These are phyloP conservation scores for Notarius lentiginosus DNA, from an alignment of 2,113 vertebrate genomes.

Conservation along the genomic window DNA sequence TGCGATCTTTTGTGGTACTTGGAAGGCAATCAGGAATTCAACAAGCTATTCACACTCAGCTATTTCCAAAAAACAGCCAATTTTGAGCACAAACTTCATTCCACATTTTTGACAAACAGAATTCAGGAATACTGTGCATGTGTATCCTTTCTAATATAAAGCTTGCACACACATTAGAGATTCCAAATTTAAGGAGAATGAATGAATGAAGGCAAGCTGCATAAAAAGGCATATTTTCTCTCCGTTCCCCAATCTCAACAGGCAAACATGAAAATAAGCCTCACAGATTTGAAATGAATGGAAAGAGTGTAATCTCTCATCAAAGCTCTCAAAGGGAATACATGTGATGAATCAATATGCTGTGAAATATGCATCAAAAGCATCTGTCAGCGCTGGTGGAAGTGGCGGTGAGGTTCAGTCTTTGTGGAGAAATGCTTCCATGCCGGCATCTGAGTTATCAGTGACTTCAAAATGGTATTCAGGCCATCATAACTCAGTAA, in stretches of 20 bases:
- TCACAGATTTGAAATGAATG: not conserved
- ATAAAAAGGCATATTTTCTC: not conserved
- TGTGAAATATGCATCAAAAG: constrained; percentile 21
- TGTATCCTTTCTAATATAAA: not conserved
- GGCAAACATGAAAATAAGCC: not conserved
- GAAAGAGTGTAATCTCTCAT: constrained; percentile 27
- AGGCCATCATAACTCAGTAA: not conserved
- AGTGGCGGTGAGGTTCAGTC: not conserved
- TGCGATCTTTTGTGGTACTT: not conserved
- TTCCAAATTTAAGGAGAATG: not conserved
- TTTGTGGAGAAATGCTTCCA: not conserved
- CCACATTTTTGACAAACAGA: not conserved
- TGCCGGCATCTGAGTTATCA: not conserved
- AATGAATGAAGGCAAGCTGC: not conserved
- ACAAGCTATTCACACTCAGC: not conserved
- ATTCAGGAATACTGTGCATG: not conserved
- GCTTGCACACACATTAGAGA: not conserved
- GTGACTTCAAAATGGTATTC: constrained; percentile 9
- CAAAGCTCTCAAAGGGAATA: constrained; percentile 24
- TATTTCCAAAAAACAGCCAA: not conserved
- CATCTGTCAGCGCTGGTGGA: constrained; percentile 4
- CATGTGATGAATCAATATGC: constrained; percentile 17
- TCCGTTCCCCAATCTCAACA: constrained; percentile 4
- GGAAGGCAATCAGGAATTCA: constrained; percentile 3
- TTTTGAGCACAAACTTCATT: not conserved